A percentile compares a stretch with the other conserved stretches of the same genome.
phyloP scores from a whole-genome alignment of 2,113 vertebrate genomes.

The Gnathonemus echidnorhynchus region DNA sequence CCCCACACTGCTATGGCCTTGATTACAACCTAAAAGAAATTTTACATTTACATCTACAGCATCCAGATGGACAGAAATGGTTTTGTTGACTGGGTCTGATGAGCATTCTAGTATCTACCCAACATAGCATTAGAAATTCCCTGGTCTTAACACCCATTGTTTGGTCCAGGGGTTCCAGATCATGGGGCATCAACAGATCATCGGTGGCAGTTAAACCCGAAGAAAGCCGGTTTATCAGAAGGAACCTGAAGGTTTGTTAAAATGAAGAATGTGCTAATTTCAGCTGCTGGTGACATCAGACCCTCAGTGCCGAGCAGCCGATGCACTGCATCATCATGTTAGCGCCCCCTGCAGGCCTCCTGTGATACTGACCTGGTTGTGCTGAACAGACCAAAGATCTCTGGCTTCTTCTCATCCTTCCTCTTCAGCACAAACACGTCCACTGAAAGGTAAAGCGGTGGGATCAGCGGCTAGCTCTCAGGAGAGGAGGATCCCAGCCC shows the following conservation, averaged over 20 bases:
- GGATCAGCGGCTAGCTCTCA: constrained; percentile 7
- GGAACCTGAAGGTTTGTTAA: background rate
- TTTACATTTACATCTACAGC: background rate
- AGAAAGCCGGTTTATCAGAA: background rate
- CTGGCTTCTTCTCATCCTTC: constrained; percentile 86
- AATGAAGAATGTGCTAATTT: background rate
- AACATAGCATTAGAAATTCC: background rate
- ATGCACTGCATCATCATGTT: background rate
- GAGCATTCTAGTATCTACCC: background rate
- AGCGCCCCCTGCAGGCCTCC: background rate
- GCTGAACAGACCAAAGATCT: constrained; percentile 92
- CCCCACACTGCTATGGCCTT: background rate
- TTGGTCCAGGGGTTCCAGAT: background rate
- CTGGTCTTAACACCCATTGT: background rate
- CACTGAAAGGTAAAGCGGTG: constrained; percentile 66
- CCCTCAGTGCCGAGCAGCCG: background rate
- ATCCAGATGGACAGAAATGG: background rate
- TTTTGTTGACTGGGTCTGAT: background rate
- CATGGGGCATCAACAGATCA: background rate
- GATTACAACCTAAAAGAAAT: background rate
- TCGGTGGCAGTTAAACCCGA: background rate
- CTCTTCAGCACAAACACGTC: constrained; percentile 85
- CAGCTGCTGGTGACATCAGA: background rate
- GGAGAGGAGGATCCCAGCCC: background rate
- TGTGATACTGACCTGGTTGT: constrained; percentile 78